Percentiles rank a stretch among this genome's conserved stretches.
phyloP scores from a whole-genome alignment of 2,113 vertebrate species.

The Stigmatopora nigra region DNA sequence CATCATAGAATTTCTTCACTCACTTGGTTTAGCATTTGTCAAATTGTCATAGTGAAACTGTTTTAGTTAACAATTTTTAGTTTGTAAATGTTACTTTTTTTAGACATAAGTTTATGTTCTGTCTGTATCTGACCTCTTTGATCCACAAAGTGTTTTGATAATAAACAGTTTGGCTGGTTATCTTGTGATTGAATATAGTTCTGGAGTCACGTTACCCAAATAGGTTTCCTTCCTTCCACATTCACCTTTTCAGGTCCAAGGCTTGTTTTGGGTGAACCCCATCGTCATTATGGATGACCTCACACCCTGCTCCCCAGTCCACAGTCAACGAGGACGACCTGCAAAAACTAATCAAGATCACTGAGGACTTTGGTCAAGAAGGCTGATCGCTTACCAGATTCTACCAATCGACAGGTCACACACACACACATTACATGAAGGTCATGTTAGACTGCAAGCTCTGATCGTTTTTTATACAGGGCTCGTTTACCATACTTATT shows the following conservation, averaged over 20 bases:
- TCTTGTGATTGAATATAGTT: not conserved
- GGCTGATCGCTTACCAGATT: constrained; percentile 63
- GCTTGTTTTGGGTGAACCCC: constrained; percentile 70
- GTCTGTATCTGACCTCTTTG: constrained; percentile 46
- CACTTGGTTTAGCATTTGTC: constrained; percentile 47
- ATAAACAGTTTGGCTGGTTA: constrained; percentile 41
- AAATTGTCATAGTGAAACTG: constrained; percentile 41
- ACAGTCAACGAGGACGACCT: constrained; percentile 89
- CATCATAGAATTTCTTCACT: constrained; percentile 11
- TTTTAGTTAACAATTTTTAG: constrained; percentile 57
- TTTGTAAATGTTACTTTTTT: constrained; percentile 38
- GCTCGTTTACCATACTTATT: not conserved
- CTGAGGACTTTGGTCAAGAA: constrained; percentile 92
- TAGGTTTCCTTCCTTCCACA: not conserved
- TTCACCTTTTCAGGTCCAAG: constrained; percentile 63
- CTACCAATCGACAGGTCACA: not conserved
- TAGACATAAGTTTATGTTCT: constrained; percentile 39
- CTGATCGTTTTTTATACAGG: not conserved
- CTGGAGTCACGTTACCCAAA: not conserved
- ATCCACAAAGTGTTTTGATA: constrained; percentile 69
- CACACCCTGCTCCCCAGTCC: constrained; percentile 87
- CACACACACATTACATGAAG: not conserved
- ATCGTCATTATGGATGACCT: constrained; percentile 70
- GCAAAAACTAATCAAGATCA: constrained; percentile 86
- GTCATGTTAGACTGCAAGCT: not conserved